Conservation (phyloP, 2,797 vertebrate species). For the Notoglanidium macrostoma region DNA sequence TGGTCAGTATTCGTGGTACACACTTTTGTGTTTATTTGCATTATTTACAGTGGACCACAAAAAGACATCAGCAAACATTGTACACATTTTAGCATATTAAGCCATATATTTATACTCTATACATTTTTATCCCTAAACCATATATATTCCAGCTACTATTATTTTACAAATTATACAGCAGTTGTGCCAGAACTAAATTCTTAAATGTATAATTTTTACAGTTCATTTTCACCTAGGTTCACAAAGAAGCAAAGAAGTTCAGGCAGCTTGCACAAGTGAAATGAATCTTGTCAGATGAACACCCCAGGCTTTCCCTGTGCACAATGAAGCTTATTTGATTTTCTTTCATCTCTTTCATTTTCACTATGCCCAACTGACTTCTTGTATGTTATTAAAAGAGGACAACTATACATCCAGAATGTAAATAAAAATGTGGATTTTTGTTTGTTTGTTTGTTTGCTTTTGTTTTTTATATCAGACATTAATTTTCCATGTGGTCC, state of each 20-base stretch:
- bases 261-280: background rate
- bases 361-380: background rate
- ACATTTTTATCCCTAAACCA: constrained; percentile 11
- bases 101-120: background rate
- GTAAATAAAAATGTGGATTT: background rate
- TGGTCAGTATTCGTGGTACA: background rate
- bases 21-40: constrained; percentile 6
- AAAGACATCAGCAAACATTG: background rate
- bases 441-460: background rate
- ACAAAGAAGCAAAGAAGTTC: background rate
- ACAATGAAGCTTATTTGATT: background rate
- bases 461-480: background rate
- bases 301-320: background rate
- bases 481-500: background rate
- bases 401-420: background rate
- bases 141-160: background rate
- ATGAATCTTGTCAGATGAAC: background rate
- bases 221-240: background rate
- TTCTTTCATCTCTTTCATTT: constrained; percentile 10
- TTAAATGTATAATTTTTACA: constrained; percentile 11
- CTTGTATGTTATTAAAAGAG: background rate
- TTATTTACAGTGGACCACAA: background rate
- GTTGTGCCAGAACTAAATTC: background rate
- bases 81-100: background rate
- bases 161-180: constrained; percentile 28